Conservation (phyloP, 2,113 vertebrate species). For the Limanda limanda region DNA sequence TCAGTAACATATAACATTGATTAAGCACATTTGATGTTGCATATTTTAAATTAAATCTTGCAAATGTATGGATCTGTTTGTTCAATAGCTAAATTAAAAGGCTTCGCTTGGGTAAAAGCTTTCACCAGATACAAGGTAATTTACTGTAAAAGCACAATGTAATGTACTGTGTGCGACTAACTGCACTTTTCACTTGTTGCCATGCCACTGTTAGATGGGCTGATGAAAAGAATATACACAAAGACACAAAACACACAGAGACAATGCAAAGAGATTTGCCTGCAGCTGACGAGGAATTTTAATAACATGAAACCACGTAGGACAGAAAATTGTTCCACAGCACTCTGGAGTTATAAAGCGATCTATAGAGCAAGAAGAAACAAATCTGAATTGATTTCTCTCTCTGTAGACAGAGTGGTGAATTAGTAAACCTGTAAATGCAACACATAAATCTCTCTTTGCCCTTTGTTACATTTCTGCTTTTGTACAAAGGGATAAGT, state of each 20-base stretch:
- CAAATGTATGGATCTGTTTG: background rate
- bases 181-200: background rate
- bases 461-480: background rate
- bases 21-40: background rate
- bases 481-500: background rate
- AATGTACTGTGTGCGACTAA: background rate
- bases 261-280: background rate
- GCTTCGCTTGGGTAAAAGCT: background rate
- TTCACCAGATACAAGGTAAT: background rate
- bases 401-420: background rate
- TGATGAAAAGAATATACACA: background rate
- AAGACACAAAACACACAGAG: background rate
- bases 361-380: background rate
- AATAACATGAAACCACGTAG: slow-evolving; percentile 11
- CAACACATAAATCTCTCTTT: background rate
- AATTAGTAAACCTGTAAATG: background rate
- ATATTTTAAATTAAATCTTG: background rate
- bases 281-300: background rate
- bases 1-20: background rate
- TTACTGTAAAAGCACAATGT: background rate
- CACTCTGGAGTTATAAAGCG: background rate
- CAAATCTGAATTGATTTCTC: background rate
- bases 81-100: background rate
- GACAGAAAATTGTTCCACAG: background rate
- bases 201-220: background rate